Evolutionary conservation across 2,797 vertebrate genomes (phyloP).

Genomic region (Protonibea diacanthus): DNA sequence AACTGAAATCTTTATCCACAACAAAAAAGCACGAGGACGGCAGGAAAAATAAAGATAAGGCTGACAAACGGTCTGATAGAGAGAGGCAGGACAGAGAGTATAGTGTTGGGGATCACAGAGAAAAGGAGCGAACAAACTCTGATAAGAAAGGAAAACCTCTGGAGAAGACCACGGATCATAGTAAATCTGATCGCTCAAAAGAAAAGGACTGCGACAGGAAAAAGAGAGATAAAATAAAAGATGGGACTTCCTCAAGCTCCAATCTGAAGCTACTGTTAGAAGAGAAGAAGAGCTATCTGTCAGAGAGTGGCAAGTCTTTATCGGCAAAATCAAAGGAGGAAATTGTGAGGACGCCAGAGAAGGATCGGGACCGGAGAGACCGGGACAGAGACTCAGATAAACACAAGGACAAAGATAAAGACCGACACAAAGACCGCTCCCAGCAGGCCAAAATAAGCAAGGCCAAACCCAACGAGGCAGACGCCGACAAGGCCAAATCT

Average conservation of each 20-base stretch:
- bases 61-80: constrained; percentile 92
- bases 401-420: constrained; percentile 85
- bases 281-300: constrained; percentile 87
- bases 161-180: constrained; percentile 90
- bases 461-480: constrained; percentile 84
- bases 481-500: constrained; percentile 89
- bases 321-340: constrained; percentile 93
- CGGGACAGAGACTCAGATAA: constrained; percentile 89
- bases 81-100: constrained; percentile 92
- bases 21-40: constrained; percentile 92
- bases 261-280: constrained; percentile 91
- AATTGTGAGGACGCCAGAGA: constrained; percentile 90
- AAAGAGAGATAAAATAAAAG: constrained; percentile 94
- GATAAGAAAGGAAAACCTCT: constrained; percentile 91
- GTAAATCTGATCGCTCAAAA: constrained; percentile 90
- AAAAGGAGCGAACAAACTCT: constrained; percentile 87
- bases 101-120: constrained; percentile 86
- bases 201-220: constrained; percentile 89
- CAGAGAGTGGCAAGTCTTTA: constrained; percentile 86
- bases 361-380: constrained; percentile 91
- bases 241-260: constrained; percentile 81
- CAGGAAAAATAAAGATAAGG: constrained; percentile 93
- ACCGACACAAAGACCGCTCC: constrained; percentile 94
- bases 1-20: constrained; percentile 84
- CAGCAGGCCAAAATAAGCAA: constrained; percentile 88